Base-by-base conservation (phyloP, 2,888 invertebrate genomes). In the Cephus nigrinus region DNA sequence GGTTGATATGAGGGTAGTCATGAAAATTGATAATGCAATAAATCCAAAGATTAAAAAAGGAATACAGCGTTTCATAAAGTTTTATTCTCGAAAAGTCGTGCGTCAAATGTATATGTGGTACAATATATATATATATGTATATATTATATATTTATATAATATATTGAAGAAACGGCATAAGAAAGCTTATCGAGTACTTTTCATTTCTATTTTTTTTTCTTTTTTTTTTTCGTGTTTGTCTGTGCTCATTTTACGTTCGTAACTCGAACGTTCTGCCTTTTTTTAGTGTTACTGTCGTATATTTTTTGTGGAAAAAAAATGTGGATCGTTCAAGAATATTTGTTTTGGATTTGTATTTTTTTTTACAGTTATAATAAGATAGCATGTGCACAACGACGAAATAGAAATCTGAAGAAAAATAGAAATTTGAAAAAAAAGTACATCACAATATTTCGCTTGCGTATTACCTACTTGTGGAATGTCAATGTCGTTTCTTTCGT, bases 21-120 rank as follows among this genome's bases (percentile, higher is more conserved):
- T 23, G 55, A 23, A 9, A 55, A 55, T 23, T 55, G 23, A 55
- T 55, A 9, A 55, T 55, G 9, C 55, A 55, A 15, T 55, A 23
- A 55, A 55, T 9, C 0, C 55, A 9, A 5, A 23, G 9, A 55
- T 9, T 40, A 55, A 55, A 23, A 83, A 85, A 85, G 75, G 79
- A 87, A 84, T 85, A 86, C 84, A 89, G 88, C 87, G 82, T 87
- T 88, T 87, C 86, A 86, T 88, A 88, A 89, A 88, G 86, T 85
- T 89, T 89, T 89, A 89, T 89, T 89, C 83, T 88, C 87, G 87
- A 89, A 89, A 89, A 88, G 82, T 88, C 88, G 89, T 89, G 89
- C 89, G 84, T 88, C 85, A 86, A 87, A 84, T 89, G 85, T 89
- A 86, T 87, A 80, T 83, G 78, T 78, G 78, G 73, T 71, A 71